A percentile compares a stretch with the other conserved stretches of the same genome.
These are phyloP conservation scores for Aspidapion aeneum DNA, from an alignment of 2,888 invertebrate genomes.

Conservation along the genomic window DNA sequence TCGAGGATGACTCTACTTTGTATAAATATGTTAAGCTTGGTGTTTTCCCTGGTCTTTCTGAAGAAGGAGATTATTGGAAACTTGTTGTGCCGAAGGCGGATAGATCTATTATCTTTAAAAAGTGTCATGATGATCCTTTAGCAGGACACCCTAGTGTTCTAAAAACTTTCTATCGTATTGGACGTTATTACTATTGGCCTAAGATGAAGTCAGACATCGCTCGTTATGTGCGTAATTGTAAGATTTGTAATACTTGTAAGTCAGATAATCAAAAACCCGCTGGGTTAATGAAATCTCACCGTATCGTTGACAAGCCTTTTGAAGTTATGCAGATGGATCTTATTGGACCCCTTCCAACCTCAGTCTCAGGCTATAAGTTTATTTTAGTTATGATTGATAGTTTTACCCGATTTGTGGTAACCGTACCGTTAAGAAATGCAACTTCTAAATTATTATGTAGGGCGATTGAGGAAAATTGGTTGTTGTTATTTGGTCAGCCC, in stretches of 20 bases:
- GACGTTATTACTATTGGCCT: not conserved
- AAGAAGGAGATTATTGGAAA: constrained; percentile 20
- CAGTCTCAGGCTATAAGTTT: constrained; percentile 10
- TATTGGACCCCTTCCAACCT: constrained; percentile 24
- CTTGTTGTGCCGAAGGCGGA: constrained; percentile 20
- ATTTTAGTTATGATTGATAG: constrained; percentile 18
- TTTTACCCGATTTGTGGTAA: constrained; percentile 14
- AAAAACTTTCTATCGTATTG: not conserved
- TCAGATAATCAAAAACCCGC: not conserved
- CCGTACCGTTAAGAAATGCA: constrained; percentile 17
- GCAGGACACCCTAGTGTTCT: constrained; percentile 21
- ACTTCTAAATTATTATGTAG: constrained; percentile 6
- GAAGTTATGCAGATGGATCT: constrained; percentile 23
- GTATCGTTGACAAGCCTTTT: constrained; percentile 14
- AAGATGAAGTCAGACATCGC: not conserved
- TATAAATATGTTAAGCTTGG: constrained; percentile 21
- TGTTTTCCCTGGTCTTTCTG: constrained; percentile 16
- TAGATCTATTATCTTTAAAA: constrained; percentile 8
- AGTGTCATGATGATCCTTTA: constrained; percentile 22
- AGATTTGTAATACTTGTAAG: constrained; percentile 14
- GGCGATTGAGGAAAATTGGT: constrained; percentile 16
- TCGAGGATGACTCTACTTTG: too few species aligned
- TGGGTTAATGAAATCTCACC: constrained; percentile 19
- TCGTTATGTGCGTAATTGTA: not conserved
- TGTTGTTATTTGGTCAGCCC: too few species aligned